A percentile compares a stretch with the other conserved stretches of the same genome.
Evolutionary conservation across 2,113 vertebrate genomes (phyloP).

Genomic region (Vidua macroura): DNA sequence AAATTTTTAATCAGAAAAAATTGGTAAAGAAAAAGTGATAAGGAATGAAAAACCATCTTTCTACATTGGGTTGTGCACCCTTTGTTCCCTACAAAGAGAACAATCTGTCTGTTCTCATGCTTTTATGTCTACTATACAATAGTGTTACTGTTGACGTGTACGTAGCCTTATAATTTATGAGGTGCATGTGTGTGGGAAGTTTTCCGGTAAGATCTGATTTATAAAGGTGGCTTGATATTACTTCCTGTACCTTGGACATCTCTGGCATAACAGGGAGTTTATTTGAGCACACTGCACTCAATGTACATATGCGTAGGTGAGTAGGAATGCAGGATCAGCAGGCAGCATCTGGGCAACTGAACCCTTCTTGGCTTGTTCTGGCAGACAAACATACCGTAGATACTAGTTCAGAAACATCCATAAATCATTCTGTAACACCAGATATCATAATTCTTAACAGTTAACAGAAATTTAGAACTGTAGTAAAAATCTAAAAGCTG

Average conservation of each 20-base stretch:
- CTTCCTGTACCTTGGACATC: neutral
- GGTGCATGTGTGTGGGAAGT: neutral
- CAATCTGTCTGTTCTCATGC: neutral
- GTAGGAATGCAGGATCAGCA: neutral
- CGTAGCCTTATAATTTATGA: neutral
- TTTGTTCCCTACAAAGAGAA: neutral
- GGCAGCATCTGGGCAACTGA: neutral
- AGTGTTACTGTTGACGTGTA: neutral
- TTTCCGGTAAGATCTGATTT: neutral
- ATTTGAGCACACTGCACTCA: neutral
- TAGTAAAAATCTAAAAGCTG: neutral
- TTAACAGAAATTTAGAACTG: neutral
- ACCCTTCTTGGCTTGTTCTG: neutral
- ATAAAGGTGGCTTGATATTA: neutral
- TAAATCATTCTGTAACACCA: neutral
- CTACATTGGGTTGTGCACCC: neutral
- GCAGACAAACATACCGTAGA: neutral
- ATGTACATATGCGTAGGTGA: fast-evolving
- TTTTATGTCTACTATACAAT: neutral
- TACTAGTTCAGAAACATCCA: neutral
- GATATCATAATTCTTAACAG: neutral
- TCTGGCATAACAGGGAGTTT: neutral
- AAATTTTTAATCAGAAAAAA: neutral
- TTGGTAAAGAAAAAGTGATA: neutral
- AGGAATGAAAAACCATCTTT: neutral